Base-by-base conservation (phyloP, 2,113 vertebrate species). In the Malurus elegans region DNA sequence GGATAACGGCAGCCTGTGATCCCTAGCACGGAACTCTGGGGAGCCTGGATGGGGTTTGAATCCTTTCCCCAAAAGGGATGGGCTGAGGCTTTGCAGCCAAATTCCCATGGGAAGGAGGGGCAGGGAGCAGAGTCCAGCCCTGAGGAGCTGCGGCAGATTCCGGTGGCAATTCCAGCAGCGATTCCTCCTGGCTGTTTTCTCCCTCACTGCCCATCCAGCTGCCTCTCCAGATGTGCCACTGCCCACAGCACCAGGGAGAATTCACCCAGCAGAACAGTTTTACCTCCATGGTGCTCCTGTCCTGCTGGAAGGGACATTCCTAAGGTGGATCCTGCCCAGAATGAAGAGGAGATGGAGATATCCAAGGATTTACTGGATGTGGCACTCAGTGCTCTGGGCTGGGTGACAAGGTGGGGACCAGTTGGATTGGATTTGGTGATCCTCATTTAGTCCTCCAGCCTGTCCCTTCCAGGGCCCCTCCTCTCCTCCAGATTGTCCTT, bases 81-180 rank as follows among this genome's bases (percentile, higher is more conserved):
- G 9, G 45, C 45, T 69, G 73, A 47, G 69, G 34, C 14, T 87
- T 34, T 29, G 45, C 13, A 56, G 83, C 11, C 0, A 0, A 7
- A 40, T 50, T 48, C 14, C 42, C 21, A 5, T 0, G 3, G n/a
- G 14, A 0, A 6, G 1, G 7, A 73, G 36, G 25, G 48, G 13
- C 53, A 62, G 18, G 47, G 50, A 65, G 60, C 38, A 6, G 57
- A 34, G 16, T 2, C 40, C 8, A 1, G 45, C 51, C 47, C 67
- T 1, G 1, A 2, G 5, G 32, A 14, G 57, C 72, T 25, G 45
- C 0, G 1, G 54, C 25, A 47, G 45, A 36, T 42, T 31, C 24
- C 4, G 2, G 38, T 75, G 14, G 66, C 1, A 15, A 34, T 53
- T 60, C 65, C 9, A 1, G 11, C 29, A 44, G n/a, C 2, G 8